phyloP scores from a whole-genome alignment of 2,797 vertebrate species.

The Echeneis naucrates region DNA sequence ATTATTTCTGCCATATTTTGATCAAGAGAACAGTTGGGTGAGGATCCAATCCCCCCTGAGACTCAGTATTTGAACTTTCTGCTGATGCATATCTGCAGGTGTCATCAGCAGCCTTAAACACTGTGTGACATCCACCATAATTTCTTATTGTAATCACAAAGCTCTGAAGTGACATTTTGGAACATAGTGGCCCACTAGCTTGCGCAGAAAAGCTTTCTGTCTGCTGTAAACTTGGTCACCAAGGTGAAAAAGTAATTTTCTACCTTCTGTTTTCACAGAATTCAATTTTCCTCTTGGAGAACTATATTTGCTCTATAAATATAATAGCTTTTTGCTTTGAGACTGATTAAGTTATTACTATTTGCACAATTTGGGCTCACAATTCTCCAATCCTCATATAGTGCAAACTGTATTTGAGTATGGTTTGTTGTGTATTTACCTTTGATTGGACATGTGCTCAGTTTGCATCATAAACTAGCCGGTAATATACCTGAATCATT shows the following conservation, averaged over 20 bases:
- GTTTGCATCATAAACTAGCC: slow-evolving; percentile 22
- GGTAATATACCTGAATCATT: slow-evolving; percentile 13
- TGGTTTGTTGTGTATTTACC: slow-evolving; percentile 25
- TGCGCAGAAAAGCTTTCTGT: slow-evolving; percentile 17
- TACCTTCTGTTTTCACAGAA: slow-evolving; percentile 51
- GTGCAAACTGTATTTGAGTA: neutral
- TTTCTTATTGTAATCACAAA: slow-evolving; percentile 20
- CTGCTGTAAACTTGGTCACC: slow-evolving; percentile 39
- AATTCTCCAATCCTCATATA: slow-evolving; percentile 12
- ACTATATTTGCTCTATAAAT: slow-evolving; percentile 61
- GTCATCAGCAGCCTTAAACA: slow-evolving; percentile 2
- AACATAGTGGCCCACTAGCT: slow-evolving; percentile 37
- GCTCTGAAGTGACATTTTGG: slow-evolving; percentile 28
- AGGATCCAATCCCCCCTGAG: slow-evolving; percentile 1
- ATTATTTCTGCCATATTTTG: slow-evolving; percentile 20
- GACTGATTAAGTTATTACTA: slow-evolving; percentile 44
- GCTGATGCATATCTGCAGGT: slow-evolving; percentile 21
- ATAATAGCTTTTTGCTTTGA: slow-evolving; percentile 48
- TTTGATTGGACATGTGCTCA: neutral
- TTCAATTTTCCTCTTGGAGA: slow-evolving; percentile 70
- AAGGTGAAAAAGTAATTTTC: slow-evolving; percentile 63
- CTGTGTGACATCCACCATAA: neutral
- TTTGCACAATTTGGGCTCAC: slow-evolving; percentile 33
- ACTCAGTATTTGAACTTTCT: slow-evolving; percentile 21
- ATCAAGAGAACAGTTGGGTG: slow-evolving; percentile 14